Evolutionary conservation across 53 echinoderm and acorn worm species (phyloP).

Genomic region (Echinometra lucunter): DNA sequence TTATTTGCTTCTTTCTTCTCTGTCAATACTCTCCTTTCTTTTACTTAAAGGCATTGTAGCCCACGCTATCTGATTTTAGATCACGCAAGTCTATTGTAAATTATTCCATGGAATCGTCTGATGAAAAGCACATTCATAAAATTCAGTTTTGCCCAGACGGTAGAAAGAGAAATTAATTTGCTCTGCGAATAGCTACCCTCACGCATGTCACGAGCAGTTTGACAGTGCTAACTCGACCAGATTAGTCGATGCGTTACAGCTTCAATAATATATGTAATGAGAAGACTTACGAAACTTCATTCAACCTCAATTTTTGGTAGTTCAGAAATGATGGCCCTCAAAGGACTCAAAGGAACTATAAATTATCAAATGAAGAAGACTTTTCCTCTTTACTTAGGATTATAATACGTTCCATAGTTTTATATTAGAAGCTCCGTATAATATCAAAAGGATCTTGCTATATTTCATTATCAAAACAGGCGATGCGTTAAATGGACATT

Average conservation of each 20-base stretch:
- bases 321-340: neutral
- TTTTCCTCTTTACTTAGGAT: no score
- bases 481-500: no score
- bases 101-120: neutral
- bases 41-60: neutral
- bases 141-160: neutral
- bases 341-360: neutral
- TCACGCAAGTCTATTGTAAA: neutral
- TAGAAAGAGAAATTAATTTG: neutral
- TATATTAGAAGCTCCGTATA: no score
- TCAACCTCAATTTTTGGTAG: no score
- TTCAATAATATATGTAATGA: neutral
- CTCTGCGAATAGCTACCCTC: no score
- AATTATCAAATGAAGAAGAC: no score
- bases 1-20: neutral
- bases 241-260: neutral
- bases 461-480: no score
- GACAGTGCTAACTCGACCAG: neutral
- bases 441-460: no score
- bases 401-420: no score
- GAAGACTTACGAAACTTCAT: neutral
- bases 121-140: constrained; percentile 23
- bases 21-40: neutral
- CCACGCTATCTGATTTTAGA: constrained; percentile 10
- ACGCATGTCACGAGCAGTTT: neutral